Percentiles rank a stretch among this genome's conserved stretches.
Evolutionary conservation across 2,888 invertebrate species (phyloP).

Genomic region (Drosophila picticornis): DNA sequence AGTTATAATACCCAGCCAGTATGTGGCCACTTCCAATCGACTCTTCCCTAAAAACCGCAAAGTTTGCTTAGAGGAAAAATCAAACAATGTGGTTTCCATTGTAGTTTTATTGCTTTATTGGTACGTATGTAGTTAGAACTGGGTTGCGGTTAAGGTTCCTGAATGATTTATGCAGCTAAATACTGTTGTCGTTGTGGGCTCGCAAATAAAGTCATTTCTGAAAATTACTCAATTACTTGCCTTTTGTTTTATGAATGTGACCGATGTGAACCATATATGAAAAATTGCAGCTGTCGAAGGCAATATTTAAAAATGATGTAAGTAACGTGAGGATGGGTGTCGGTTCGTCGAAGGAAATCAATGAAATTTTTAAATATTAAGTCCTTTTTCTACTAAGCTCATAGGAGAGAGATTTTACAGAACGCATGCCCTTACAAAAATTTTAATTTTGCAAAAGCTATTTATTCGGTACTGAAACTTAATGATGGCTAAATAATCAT

Average conservation of each 20-base stretch:
- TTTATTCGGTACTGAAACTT: not conserved
- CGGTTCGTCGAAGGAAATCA: not conserved
- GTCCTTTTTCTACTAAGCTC: not conserved
- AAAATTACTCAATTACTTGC: not conserved
- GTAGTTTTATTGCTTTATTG: not conserved
- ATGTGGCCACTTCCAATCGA: not conserved
- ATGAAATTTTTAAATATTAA: not conserved
- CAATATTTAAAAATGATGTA: not conserved
- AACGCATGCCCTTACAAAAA: not conserved
- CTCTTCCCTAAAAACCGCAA: not conserved
- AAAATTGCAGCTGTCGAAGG: constrained; percentile 28
- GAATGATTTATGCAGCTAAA: constrained; percentile 36
- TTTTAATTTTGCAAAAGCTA: not conserved
- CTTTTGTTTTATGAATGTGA: constrained; percentile 14
- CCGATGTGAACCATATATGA: constrained; percentile 3
- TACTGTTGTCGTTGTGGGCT: constrained; percentile 13
- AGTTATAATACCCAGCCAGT: not conserved
- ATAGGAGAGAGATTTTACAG: not conserved
- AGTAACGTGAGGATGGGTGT: too few species aligned
- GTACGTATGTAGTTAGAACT: not conserved
- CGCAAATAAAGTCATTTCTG: constrained; percentile 30
- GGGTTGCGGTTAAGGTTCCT: constrained; percentile 18
- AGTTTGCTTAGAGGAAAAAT: not conserved
- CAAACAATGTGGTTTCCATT: not conserved
- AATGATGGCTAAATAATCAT: not conserved